A percentile compares a stretch with the other conserved stretches of the same genome.
Conservation (phyloP, 1,140 invertebrate genomes). For the Thalassaphorura encarpata region DNA sequence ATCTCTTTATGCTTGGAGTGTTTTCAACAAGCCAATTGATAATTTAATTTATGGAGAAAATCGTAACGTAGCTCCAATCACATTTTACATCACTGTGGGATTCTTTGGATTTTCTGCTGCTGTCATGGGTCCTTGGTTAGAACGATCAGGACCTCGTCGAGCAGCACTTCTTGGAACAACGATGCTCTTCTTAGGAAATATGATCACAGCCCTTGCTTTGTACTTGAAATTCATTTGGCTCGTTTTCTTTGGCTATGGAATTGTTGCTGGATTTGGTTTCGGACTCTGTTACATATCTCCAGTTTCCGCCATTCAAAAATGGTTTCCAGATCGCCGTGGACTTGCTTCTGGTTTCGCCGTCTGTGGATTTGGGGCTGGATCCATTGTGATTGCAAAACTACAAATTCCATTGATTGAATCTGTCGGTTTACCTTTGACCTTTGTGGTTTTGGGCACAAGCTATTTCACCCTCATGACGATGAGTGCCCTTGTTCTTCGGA, state of each 20-base stretch:
- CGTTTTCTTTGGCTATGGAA: conserved; percentile 23
- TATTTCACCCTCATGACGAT: conserved; percentile 14
- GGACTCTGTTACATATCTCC: conserved; percentile 27
- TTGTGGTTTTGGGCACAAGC: conserved; percentile 19
- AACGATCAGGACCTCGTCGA: conserved; percentile 17
- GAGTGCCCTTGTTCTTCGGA: conserved; percentile 11
- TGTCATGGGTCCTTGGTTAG: conserved; percentile 27
- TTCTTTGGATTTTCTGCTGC: conserved; percentile 18
- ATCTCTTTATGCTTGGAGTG: conserved; percentile 26
- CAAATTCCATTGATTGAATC: conserved; percentile 12
- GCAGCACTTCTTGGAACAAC: conserved; percentile 7
- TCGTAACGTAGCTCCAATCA: conserved; percentile 19
- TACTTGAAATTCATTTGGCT: conserved; percentile 22
- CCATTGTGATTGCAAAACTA: conserved; percentile 23
- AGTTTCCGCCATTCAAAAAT: conserved; percentile 26
- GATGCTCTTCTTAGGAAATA: conserved; percentile 18
- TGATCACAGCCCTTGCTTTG: conserved; percentile 19
- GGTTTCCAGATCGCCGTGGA: conserved; percentile 29
- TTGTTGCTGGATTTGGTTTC: conserved; percentile 20
- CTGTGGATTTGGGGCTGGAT: conserved; percentile 28
- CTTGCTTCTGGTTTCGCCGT: conserved; percentile 26
- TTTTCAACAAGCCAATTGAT: conserved; percentile 30
- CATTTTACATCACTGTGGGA: conserved; percentile 26
- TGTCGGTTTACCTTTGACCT: conserved; percentile 21
- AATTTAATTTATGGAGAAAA: conserved; percentile 13